phyloP scores from a whole-genome alignment of 2,797 vertebrate genomes.

The Cetoscarus ocellatus region DNA sequence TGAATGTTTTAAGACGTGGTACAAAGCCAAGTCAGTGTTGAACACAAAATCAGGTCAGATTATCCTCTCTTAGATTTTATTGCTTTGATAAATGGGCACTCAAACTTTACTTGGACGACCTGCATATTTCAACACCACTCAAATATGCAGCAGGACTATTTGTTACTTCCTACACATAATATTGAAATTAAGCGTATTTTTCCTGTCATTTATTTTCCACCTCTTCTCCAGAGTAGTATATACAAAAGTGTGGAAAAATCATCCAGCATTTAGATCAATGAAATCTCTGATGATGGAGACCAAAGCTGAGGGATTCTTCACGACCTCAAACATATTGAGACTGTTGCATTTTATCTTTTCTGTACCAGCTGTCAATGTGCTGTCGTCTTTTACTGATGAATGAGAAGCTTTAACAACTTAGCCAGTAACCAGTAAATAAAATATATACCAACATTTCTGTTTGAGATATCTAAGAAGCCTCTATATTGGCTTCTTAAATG shows the following conservation, averaged over 20 bases:
- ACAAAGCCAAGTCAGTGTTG: neutral
- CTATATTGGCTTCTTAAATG: no score
- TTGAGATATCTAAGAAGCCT: no score
- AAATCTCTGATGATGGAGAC: neutral
- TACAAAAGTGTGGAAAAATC: neutral
- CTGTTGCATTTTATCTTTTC: neutral
- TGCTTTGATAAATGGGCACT: constrained; percentile 26
- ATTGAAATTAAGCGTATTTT: neutral
- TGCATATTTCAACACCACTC: constrained; percentile 13
- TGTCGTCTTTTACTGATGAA: no score
- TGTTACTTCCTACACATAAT: neutral
- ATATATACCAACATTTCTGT: no score
- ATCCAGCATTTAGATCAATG: neutral
- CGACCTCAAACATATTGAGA: neutral
- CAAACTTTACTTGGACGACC: constrained; percentile 17
- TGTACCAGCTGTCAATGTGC: no score
- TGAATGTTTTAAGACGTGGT: constrained; percentile 11
- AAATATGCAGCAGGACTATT: neutral
- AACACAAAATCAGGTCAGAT: constrained; percentile 16
- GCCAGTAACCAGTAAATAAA: no score
- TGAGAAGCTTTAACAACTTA: no score
- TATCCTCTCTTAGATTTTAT: constrained; percentile 33
- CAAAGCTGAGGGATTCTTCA: neutral
- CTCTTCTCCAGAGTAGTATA: neutral
- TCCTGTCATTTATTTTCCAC: neutral